Percentiles rank a stretch among this genome's conserved stretches.
Conservation (phyloP, 2,888 invertebrate species). For the Boloria selene region DNA sequence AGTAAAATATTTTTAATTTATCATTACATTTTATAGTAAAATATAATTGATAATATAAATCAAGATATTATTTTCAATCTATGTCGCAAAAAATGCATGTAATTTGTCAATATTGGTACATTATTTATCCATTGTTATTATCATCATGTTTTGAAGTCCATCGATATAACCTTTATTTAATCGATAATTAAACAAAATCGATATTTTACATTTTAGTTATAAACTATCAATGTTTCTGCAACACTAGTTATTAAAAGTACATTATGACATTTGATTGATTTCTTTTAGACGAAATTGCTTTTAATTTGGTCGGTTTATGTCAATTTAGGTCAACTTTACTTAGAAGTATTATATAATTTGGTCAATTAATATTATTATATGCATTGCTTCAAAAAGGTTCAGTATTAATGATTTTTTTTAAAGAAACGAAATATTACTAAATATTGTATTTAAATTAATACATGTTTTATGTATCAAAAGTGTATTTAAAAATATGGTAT, state of each 20-base stretch:
- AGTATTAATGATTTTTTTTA: not conserved
- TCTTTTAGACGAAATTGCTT: not conserved
- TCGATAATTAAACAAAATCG: constrained; percentile 5
- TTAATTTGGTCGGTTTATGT: not conserved
- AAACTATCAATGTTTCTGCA: constrained; percentile 10
- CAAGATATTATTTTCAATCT: no score
- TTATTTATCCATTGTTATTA: no score
- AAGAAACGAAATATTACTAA: not conserved
- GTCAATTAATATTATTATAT: constrained; percentile 21
- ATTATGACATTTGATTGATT: constrained; percentile 3
- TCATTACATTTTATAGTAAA: no score
- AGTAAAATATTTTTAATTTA: no score
- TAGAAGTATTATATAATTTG: not conserved
- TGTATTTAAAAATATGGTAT: no score
- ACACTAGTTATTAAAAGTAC: constrained; percentile 6
- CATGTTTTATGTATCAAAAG: no score
- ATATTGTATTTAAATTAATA: no score
- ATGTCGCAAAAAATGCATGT: no score
- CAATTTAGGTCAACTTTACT: not conserved
- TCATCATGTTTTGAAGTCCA: no score
- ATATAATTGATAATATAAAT: no score
- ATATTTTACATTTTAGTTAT: constrained; percentile 1
- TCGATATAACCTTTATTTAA: no score
- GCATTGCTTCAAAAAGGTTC: not conserved
- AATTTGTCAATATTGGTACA: no score